These are phyloP conservation scores for Drosophila ambigua DNA, from an alignment of 1,140 invertebrate genomes.

Conservation along the genomic window DNA sequence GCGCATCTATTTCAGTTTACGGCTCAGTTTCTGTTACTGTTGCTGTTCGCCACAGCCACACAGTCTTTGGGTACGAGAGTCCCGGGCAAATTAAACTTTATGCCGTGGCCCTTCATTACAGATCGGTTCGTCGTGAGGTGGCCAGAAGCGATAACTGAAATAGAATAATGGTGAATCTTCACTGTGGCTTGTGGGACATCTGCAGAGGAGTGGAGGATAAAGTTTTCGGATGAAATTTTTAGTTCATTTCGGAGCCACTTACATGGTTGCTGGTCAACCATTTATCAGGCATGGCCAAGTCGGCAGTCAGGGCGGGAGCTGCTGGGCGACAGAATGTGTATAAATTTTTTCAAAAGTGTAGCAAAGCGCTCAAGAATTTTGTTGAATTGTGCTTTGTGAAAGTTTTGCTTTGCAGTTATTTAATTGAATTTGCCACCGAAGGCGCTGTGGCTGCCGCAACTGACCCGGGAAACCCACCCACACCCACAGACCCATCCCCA, in stretches of 20 bases:
- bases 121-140: constrained; percentile 60
- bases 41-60: constrained; percentile 29
- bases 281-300: constrained; percentile 38
- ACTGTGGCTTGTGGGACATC: constrained; percentile 7
- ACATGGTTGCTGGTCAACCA: constrained; percentile 44
- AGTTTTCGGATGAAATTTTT: constrained; percentile 42
- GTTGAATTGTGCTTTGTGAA: constrained; percentile 58
- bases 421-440: constrained; percentile 78
- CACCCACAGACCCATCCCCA: no score
- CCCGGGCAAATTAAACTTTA: constrained; percentile 71
- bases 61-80: constrained; percentile 12
- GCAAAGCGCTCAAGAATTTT: constrained; percentile 73
- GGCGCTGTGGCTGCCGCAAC: constrained; percentile 36
- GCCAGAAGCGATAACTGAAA: constrained; percentile 73
- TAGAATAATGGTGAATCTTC: constrained; percentile 59
- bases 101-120: constrained; percentile 61
- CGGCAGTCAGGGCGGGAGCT: neutral
- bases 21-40: neutral
- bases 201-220: constrained; percentile 17
- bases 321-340: constrained; percentile 51
- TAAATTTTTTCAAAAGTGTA: constrained; percentile 80
- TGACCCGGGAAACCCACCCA: constrained; percentile 18
- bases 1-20: neutral
- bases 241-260: constrained; percentile 43
- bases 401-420: constrained; percentile 72